These are phyloP conservation scores for Psophia crepitans DNA, from an alignment of 2,113 vertebrate genomes.

Conservation along the genomic window DNA sequence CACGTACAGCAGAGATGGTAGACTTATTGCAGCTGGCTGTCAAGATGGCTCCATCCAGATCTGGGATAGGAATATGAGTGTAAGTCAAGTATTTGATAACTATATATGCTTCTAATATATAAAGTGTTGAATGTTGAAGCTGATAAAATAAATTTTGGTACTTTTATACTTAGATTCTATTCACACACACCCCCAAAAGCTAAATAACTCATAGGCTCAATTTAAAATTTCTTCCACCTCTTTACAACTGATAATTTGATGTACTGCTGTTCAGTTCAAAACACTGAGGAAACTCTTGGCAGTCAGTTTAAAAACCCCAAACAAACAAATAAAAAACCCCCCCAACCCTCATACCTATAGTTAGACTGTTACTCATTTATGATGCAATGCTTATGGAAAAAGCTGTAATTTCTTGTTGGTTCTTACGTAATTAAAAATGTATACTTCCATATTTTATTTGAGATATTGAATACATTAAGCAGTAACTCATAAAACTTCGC, in stretches of 20 bases:
- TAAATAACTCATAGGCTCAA: not conserved
- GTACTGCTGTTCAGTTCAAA: not conserved
- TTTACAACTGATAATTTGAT: not conserved
- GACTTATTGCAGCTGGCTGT: conserved; percentile 91
- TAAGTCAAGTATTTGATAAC: conserved; percentile 72
- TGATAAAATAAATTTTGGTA: not conserved
- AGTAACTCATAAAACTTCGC: not conserved
- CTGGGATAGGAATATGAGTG: conserved; percentile 94
- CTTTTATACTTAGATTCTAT: not conserved
- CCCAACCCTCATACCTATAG: not conserved
- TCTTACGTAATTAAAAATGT: not conserved
- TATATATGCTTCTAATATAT: not conserved
- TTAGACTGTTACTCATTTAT: not conserved
- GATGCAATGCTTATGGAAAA: not conserved
- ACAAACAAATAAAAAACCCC: too few species aligned
- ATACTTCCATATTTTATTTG: not conserved
- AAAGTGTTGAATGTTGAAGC: not conserved
- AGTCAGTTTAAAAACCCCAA: not conserved
- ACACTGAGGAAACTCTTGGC: not conserved
- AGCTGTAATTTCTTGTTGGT: not conserved
- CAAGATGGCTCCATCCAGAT: conserved; percentile 97
- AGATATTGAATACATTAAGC: not conserved
- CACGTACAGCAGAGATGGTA: conserved; percentile 92
- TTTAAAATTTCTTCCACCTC: not conserved
- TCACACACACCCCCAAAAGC: not conserved